A percentile compares a stretch with the other conserved stretches of the same genome.
Conservation (phyloP, 2,797 vertebrate species). For the Poeciliopsis turneri region DNA sequence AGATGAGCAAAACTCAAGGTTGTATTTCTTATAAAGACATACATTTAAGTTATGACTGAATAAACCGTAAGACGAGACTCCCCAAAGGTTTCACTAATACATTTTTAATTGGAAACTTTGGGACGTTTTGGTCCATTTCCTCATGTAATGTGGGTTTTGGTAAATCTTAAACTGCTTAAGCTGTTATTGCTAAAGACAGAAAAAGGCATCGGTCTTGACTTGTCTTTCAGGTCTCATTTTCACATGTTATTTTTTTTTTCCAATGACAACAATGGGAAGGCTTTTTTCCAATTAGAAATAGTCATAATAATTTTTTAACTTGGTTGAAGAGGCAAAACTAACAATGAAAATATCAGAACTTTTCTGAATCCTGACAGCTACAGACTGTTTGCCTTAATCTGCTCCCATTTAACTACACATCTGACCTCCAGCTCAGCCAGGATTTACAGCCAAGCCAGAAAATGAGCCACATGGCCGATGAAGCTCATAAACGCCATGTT, state of each 20-base stretch:
- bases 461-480: background rate
- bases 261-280: background rate
- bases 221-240: background rate
- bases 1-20: background rate
- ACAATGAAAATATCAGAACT: background rate
- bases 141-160: background rate
- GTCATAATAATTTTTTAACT: background rate
- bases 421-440: background rate
- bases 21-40: background rate
- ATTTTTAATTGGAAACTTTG: background rate
- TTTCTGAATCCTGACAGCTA: background rate
- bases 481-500: background rate
- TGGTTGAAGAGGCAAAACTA: background rate
- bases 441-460: background rate
- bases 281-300: background rate
- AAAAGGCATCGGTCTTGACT: background rate
- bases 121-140: background rate
- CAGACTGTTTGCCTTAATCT: background rate
- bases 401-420: background rate
- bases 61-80: background rate
- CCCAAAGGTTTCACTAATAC: background rate
- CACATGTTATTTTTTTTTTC: background rate
- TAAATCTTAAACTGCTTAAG: background rate
- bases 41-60: background rate
- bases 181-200: background rate